These are phyloP conservation scores for Bombyx huttoni DNA, from an alignment of 2,888 invertebrate species.

Conservation along the genomic window DNA sequence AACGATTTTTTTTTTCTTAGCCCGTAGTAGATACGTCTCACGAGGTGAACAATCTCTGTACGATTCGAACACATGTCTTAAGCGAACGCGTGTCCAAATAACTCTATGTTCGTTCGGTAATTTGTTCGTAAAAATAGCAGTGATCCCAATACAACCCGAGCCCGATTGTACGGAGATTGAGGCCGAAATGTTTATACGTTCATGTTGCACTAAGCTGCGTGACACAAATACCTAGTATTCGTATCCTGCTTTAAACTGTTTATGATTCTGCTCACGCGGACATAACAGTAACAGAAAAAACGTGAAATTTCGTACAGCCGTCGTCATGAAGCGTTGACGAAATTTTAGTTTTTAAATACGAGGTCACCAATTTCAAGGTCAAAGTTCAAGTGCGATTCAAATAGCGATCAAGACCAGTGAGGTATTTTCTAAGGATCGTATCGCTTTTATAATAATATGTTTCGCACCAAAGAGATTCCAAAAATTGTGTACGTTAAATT, in stretches of 20 bases:
- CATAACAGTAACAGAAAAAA: slow-evolving; percentile 46
- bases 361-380: not conserved
- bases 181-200: slow-evolving; percentile 20
- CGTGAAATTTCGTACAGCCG: slow-evolving; percentile 26
- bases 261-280: slow-evolving; percentile 40
- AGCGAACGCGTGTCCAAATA: not conserved
- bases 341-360: not conserved
- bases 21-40: slow-evolving; percentile 41
- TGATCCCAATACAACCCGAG: not conserved
- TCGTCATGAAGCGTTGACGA: slow-evolving; percentile 2
- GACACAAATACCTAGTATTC: slow-evolving; percentile 39
- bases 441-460: not conserved
- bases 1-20: slow-evolving; percentile 54
- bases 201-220: slow-evolving; percentile 27
- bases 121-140: not conserved
- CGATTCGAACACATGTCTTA: slow-evolving; percentile 20
- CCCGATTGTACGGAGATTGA: slow-evolving; percentile 1
- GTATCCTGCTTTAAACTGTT: slow-evolving; percentile 42
- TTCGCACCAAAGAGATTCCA: not conserved
- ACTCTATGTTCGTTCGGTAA: not conserved
- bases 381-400: not conserved
- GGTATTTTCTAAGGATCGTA: not conserved
- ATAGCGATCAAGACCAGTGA: not conserved
- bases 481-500: not conserved
- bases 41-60: slow-evolving; percentile 66